Conservation (phyloP, 2,797 vertebrate species). For the Cyprinella venusta region DNA sequence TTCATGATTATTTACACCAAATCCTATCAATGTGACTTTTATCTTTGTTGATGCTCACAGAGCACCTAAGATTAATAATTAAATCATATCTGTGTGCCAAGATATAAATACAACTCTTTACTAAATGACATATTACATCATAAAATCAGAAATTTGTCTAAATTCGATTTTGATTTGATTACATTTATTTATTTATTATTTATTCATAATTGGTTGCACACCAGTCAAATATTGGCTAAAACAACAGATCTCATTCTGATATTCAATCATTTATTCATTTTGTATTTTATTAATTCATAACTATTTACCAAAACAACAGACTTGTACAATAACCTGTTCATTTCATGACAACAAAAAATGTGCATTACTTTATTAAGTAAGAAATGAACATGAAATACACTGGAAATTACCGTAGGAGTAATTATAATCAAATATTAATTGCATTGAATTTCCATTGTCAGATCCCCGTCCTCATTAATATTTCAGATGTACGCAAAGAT, state of each 20-base stretch:
- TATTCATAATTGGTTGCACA: neutral
- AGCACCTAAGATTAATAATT: conserved; percentile 52
- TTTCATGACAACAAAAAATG: neutral
- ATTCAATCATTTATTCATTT: neutral
- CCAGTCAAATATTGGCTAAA: neutral
- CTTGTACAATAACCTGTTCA: neutral
- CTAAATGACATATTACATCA: neutral
- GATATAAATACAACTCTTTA: conserved; percentile 11
- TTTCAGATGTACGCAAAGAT: conserved; percentile 29
- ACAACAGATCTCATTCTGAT: neutral
- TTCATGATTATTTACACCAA: neutral
- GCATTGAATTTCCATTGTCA: neutral
- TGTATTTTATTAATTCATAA: neutral
- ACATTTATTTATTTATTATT: neutral
- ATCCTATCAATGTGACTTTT: conserved; percentile 65
- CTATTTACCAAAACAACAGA: neutral
- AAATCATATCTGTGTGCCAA: conserved; percentile 41
- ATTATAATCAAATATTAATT: conserved; percentile 20
- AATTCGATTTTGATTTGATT: neutral
- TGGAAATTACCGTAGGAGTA: neutral
- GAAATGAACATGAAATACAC: neutral
- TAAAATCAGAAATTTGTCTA: neutral
- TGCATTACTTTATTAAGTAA: neutral
- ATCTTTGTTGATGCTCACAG: conserved; percentile 62
- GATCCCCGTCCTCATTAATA: neutral